Percentiles rank a stretch among this genome's conserved stretches.
phyloP scores from a whole-genome alignment of 2,113 vertebrate genomes.

The Platysteira castanea region DNA sequence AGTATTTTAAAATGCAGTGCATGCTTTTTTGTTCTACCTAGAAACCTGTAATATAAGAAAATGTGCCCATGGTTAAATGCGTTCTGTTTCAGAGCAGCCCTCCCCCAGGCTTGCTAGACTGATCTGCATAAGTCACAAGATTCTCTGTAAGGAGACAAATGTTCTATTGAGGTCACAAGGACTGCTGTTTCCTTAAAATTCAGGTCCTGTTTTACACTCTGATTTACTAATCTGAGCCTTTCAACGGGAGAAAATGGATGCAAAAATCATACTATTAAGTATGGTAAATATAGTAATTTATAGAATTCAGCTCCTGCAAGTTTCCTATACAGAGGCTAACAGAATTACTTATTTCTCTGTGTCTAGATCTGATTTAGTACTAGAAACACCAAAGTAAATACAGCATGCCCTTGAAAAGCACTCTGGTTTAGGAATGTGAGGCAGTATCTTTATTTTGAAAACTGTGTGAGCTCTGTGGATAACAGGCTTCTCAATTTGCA shows the following conservation, averaged over 20 bases:
- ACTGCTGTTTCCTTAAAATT: background rate
- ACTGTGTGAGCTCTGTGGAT: background rate
- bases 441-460: background rate
- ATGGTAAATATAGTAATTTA: background rate
- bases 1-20: background rate
- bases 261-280: background rate
- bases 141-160: background rate
- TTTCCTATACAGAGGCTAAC: background rate
- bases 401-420: background rate
- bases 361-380: background rate
- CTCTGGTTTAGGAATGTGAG: background rate
- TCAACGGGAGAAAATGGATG: background rate
- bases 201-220: background rate
- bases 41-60: background rate
- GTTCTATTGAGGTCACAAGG: background rate
- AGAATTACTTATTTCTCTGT: background rate
- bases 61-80: background rate
- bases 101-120: background rate
- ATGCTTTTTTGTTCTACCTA: background rate
- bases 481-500: constrained; percentile 6
- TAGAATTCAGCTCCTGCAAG: background rate
- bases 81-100: background rate
- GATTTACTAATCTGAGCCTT: background rate
- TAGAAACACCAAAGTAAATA: background rate
- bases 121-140: background rate